These are phyloP conservation scores for Antitype chi DNA, from an alignment of 2,888 invertebrate species.

Conservation along the genomic window DNA sequence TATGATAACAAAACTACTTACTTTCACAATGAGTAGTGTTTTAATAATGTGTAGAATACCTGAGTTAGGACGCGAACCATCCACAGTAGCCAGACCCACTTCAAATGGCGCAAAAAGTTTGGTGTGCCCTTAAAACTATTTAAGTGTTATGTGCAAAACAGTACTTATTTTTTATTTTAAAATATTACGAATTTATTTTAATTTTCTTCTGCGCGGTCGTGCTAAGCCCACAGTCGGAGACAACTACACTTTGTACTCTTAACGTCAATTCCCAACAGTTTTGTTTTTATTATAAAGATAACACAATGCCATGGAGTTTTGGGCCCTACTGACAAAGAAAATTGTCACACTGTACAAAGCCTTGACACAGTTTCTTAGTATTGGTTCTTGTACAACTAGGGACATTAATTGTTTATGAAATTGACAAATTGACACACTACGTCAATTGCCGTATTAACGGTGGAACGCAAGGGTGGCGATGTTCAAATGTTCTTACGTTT, in stretches of 20 bases:
- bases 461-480: too few species aligned
- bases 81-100: too few species aligned
- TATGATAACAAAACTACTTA: too few species aligned
- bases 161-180: too few species aligned
- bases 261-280: conserved; percentile 45
- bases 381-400: background rate
- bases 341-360: background rate
- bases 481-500: too few species aligned
- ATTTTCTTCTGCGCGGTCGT: background rate
- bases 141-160: too few species aligned
- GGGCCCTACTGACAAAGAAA: conserved; percentile 10
- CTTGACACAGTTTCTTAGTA: background rate
- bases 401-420: background rate
- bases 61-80: too few species aligned
- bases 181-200: too few species aligned
- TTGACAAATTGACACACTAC: background rate
- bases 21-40: too few species aligned
- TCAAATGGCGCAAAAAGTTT: too few species aligned
- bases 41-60: too few species aligned
- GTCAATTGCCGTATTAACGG: background rate
- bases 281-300: conserved; percentile 57
- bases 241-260: conserved; percentile 49
- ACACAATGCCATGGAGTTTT: conserved; percentile 31
- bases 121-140: too few species aligned
- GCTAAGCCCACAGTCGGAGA: conserved; percentile 20